Base-by-base conservation (phyloP, 92 coral and sea anemone genomes). In the Epizoanthus ramosus region DNA sequence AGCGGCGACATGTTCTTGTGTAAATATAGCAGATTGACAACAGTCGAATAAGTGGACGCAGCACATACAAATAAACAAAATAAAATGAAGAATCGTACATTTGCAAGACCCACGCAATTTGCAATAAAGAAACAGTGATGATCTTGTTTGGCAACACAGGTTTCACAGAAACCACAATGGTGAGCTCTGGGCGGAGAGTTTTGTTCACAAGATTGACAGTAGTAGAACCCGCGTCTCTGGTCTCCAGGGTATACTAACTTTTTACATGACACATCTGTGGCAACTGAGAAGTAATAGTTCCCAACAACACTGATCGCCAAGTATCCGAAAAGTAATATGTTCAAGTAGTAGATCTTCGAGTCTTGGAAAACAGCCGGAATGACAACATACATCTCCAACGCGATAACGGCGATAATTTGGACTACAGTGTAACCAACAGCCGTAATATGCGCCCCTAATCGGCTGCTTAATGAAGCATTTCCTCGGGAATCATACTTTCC, bases 171-270 rank as follows among this genome's bases (percentile, higher is more conserved):
- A 5, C 83, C 70, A 76, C 98, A 93, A 37, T 93, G 98, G 56
- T 93, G 98, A 22, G 98, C 84, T 87, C 98, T 89, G 39, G 93
- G 92, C 12, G 98, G 98, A 52, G 98, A 93, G 57, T 93, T 93
- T 60, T 85, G 89, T 56, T 89, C 93, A 68, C 98, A 93, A 1
- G 92, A 91, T 47, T 93, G 98, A 68, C 98, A 93, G 61, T 84
- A 93, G 72, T 84, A 91, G 33, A 81, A 80, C 31, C 97, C 97
- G 57, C 74, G 41, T 21, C 87, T 75, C 23, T 89, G 89, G 14
- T 88, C 92, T 19, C 58, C 83, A 15, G 89, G 81, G 53, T 81
- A 73, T 16, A 68, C 73, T 16, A 58, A 45, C 60, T 80, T 84
- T 52, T 88, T 72, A 39, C 87, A 91, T 41, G 93, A 91, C 23